phyloP scores from a whole-genome alignment of 2,113 vertebrate species.

The Arvicanthis niloticus region DNA sequence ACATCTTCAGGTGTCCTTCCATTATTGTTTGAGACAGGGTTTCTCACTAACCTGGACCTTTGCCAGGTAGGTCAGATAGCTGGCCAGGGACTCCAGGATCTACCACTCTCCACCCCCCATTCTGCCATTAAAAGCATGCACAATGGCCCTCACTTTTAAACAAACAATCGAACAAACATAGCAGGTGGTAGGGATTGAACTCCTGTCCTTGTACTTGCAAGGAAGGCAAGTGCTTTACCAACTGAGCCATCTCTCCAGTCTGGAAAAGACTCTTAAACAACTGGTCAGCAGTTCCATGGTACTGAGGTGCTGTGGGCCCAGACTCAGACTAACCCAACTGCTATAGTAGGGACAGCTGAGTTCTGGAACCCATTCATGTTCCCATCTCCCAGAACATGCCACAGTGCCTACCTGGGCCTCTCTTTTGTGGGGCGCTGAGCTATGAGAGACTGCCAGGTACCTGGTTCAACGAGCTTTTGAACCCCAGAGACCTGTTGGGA shows the following conservation, averaged over 20 bases:
- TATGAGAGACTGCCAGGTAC: too few species aligned
- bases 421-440: too few species aligned
- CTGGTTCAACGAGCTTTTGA: too few species aligned
- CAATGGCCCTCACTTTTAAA: too few species aligned
- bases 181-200: not conserved
- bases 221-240: not conserved
- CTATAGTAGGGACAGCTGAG: accelerated
- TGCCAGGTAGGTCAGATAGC: too few species aligned
- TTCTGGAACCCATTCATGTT: not conserved
- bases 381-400: not conserved
- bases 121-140: not conserved
- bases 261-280: not conserved
- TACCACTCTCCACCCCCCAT: not conserved
- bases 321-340: not conserved
- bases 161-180: not conserved
- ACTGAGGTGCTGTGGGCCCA: not conserved
- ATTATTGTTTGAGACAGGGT: too few species aligned
- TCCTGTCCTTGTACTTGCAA: not conserved
- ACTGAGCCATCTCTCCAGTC: not conserved
- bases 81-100: too few species aligned
- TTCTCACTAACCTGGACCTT: too few species aligned
- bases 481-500: too few species aligned
- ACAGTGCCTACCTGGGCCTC: too few species aligned
- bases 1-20: too few species aligned
- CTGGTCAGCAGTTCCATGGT: not conserved